A percentile compares a stretch with the other conserved stretches of the same genome.
phyloP scores from a whole-genome alignment of 2,797 vertebrate genomes.

The Sciaenops ocellatus region DNA sequence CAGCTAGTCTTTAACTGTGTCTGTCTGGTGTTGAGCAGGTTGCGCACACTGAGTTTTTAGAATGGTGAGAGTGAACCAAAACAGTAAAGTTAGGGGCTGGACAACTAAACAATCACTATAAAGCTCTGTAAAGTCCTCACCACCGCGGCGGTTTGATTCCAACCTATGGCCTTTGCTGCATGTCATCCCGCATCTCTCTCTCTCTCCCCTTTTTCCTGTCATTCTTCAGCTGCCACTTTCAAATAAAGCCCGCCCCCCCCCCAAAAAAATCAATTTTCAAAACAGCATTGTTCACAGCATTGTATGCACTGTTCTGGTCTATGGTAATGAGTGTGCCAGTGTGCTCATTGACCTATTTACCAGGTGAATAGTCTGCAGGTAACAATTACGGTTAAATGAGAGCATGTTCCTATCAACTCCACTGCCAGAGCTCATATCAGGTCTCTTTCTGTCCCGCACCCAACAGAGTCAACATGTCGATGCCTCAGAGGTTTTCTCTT shows the following conservation, averaged over 20 bases:
- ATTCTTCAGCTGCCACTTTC: too few species aligned
- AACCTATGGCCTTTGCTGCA: too few species aligned
- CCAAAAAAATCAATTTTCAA: not conserved
- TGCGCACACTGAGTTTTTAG: not conserved
- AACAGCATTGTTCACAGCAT: not conserved
- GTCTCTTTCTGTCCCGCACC: constrained; percentile 47
- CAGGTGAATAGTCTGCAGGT: constrained; percentile 75
- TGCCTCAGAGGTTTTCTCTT: constrained; percentile 42
- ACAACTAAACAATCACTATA: too few species aligned
- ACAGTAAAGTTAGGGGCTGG: too few species aligned
- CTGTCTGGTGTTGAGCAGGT: not conserved
- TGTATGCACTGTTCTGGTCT: constrained; percentile 6
- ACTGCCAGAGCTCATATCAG: constrained; percentile 69
- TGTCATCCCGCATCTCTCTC: too few species aligned
- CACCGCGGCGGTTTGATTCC: too few species aligned
- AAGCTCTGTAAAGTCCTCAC: too few species aligned
- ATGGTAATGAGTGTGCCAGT: constrained; percentile 47
- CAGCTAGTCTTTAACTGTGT: not conserved
- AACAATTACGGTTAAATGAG: constrained; percentile 76
- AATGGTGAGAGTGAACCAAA: too few species aligned
- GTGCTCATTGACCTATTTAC: constrained; percentile 68
- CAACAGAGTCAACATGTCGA: constrained; percentile 66
- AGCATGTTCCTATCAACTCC: constrained; percentile 63
- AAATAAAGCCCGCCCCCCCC: too few species aligned
- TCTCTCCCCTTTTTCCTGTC: too few species aligned